Base-by-base conservation (phyloP, 2,113 vertebrate genomes). In the Brachyhypopomus occidentalis region DNA sequence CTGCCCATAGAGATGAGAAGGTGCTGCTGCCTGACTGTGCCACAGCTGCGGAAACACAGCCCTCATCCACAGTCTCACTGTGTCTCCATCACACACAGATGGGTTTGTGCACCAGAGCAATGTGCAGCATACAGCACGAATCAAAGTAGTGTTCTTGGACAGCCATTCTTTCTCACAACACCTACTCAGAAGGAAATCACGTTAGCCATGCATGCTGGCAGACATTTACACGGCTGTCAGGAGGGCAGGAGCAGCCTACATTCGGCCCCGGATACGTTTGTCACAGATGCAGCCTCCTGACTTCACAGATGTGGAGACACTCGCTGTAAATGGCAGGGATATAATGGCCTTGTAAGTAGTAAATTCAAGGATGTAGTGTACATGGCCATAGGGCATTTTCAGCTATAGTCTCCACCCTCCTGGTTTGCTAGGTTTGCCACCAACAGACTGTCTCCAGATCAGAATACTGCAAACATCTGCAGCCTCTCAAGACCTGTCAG, bases 101-200 rank as follows among this genome's bases (percentile, higher is more conserved):
- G 41, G 41, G 9, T 41, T 6, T 41, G 41, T 41, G 41, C 41
- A 41, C 41, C 48, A n/a, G 30, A 27, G 34, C 67, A 34, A 16
- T 59, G 75, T 60, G 64, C 25, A 56, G 56, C 5, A 60, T 6
- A 60, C 5, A 64, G 27, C 25, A 25, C 41, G 30, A 79, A 84
- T 16, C 22, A n/a, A 59, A 72, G 52, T 19, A 38, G 25, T 0
- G 64, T 27, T 58, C 58, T 60, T 52, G 45, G 66, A 72, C 55
- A 17, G 25, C 55, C 14, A 64, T 55, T 3, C 71, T 45, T 84
- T 64, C n/a, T 23, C 2, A 62, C 20, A 34, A 78, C 16, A 22
- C 45, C 64, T 75, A 17, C 20, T 11, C 45, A 56, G 19, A 70
- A 2, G 56, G 27, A 79, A 79, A 71, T 71, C 77, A 64, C 69